Evolutionary conservation across 2,113 vertebrate species (phyloP).

Genomic region (Garra rufa): DNA sequence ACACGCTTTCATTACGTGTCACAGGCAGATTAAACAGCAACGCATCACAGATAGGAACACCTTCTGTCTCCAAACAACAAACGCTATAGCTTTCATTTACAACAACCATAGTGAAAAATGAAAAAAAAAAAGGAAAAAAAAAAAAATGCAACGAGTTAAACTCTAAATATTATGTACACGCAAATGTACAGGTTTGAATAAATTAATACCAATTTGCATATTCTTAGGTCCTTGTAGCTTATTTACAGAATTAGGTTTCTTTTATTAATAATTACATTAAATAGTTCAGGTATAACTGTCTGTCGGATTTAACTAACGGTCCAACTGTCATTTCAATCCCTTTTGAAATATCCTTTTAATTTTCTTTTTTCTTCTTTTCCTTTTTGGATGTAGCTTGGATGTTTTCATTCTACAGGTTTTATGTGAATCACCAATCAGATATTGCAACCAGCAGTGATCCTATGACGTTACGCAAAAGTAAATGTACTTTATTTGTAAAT

Average conservation of each 20-base stretch:
- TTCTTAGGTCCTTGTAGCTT: slow-evolving; percentile 95
- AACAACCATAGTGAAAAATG: slow-evolving; percentile 91
- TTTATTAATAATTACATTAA: slow-evolving; percentile 93
- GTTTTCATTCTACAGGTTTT: slow-evolving; percentile 45
- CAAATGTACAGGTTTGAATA: slow-evolving; percentile 99
- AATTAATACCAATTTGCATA: slow-evolving; percentile 99
- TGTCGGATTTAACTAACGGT: slow-evolving; percentile 71
- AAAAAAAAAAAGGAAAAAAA: slow-evolving; percentile 69
- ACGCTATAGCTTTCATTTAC: slow-evolving; percentile 90
- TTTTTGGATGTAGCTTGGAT: slow-evolving; percentile 69
- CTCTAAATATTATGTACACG: slow-evolving; percentile 97
- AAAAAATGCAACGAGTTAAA: slow-evolving; percentile 81
- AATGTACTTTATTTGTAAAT: not conserved
- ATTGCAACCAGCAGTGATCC: slow-evolving; percentile 39
- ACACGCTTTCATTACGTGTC: slow-evolving; percentile 76
- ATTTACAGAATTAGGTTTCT: slow-evolving; percentile 97
- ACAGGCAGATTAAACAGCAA: slow-evolving; percentile 80
- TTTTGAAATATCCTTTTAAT: slow-evolving; percentile 66
- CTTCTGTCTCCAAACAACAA: slow-evolving; percentile 85
- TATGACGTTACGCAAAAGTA: slow-evolving; percentile 44
- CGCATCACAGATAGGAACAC: slow-evolving; percentile 80
- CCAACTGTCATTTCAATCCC: slow-evolving; percentile 64
- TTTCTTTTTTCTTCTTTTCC: not conserved
- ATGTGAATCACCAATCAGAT: slow-evolving; percentile 39
- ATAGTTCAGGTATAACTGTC: slow-evolving; percentile 85